These are phyloP conservation scores for Forbesichthys papilliferus DNA, from an alignment of 2,113 vertebrate genomes.

Conservation along the genomic window DNA sequence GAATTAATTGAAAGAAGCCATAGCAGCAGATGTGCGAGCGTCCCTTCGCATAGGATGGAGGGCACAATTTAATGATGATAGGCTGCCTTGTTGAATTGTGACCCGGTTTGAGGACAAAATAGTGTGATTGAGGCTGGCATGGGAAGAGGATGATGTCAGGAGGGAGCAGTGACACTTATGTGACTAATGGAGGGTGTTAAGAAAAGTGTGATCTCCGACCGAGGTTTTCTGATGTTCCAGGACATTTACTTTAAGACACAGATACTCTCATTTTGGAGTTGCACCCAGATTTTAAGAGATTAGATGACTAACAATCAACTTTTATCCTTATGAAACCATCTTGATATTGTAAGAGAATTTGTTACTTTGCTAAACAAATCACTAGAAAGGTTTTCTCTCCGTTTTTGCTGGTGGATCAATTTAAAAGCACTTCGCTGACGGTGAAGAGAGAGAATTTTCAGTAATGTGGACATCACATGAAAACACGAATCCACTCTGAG, in stretches of 20 bases:
- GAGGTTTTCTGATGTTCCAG: slow-evolving; percentile 21
- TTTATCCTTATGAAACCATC: too few relatives aligned
- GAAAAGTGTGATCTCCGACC: slow-evolving; percentile 14
- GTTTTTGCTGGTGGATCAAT: too few relatives aligned
- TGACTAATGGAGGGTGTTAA: slow-evolving; percentile 41
- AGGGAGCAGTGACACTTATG: slow-evolving; percentile 29
- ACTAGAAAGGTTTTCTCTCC: too few relatives aligned
- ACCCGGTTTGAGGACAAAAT: slow-evolving; percentile 42
- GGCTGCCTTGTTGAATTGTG: slow-evolving; percentile 48
- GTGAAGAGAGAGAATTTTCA: too few relatives aligned
- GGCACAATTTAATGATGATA: slow-evolving; percentile 55
- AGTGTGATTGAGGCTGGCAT: neutral
- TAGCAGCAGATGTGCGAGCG: slow-evolving; percentile 43
- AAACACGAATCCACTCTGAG: too few relatives aligned
- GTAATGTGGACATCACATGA: too few relatives aligned
- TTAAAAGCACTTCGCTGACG: too few relatives aligned
- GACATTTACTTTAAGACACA: neutral
- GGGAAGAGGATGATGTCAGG: neutral
- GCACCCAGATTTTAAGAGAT: neutral
- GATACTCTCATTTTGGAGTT: neutral
- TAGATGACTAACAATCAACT: too few relatives aligned
- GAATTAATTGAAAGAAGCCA: slow-evolving; percentile 68
- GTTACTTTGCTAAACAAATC: too few relatives aligned
- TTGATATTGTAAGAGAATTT: too few relatives aligned
- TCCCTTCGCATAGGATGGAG: slow-evolving; percentile 36